Percentiles rank a stretch among this genome's conserved stretches.
Conservation (phyloP, 2,888 invertebrate genomes). For the Prosopocoilus inquinatus region DNA sequence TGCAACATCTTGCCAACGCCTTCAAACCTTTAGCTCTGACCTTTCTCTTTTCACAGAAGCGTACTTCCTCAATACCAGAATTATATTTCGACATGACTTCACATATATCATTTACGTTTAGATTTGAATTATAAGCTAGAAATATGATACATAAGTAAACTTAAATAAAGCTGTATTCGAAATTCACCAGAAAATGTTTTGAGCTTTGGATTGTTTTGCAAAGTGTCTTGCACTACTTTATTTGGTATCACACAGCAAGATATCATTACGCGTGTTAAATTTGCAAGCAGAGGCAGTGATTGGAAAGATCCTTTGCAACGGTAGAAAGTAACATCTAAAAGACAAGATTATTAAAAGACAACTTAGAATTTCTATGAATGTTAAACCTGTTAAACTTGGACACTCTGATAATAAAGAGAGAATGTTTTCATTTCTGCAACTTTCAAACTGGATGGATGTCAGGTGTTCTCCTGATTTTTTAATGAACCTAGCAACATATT, state of each 20-base stretch:
- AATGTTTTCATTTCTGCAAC: constrained; percentile 34
- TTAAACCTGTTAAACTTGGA: constrained; percentile 33
- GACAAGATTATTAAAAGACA: constrained; percentile 8
- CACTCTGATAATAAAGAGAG: constrained; percentile 34
- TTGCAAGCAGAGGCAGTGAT: constrained; percentile 29
- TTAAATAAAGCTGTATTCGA: constrained; percentile 18
- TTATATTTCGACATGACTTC: constrained; percentile 36
- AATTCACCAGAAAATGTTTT: constrained; percentile 32
- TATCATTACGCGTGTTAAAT: constrained; percentile 30
- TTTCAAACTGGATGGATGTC: constrained; percentile 33
- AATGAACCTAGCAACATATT: constrained; percentile 32
- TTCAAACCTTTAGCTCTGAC: constrained; percentile 34
- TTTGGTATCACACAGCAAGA: constrained; percentile 35
- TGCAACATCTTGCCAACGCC: constrained; percentile 34
- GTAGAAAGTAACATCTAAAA: constrained; percentile 32
- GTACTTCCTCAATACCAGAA: constrained; percentile 30
- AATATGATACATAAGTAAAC: constrained; percentile 7
- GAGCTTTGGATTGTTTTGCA: constrained; percentile 33
- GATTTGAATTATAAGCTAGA: constrained; percentile 36
- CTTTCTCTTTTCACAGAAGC: constrained; percentile 35
- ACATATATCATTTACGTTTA: constrained; percentile 37
- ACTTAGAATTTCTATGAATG: background rate
- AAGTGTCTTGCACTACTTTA: constrained; percentile 31
- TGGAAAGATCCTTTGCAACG: constrained; percentile 37
- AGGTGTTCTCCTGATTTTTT: constrained; percentile 35